These are phyloP conservation scores for Dolichomitus sp. DNA, from an alignment of 2,888 invertebrate species.

Conservation along the genomic window DNA sequence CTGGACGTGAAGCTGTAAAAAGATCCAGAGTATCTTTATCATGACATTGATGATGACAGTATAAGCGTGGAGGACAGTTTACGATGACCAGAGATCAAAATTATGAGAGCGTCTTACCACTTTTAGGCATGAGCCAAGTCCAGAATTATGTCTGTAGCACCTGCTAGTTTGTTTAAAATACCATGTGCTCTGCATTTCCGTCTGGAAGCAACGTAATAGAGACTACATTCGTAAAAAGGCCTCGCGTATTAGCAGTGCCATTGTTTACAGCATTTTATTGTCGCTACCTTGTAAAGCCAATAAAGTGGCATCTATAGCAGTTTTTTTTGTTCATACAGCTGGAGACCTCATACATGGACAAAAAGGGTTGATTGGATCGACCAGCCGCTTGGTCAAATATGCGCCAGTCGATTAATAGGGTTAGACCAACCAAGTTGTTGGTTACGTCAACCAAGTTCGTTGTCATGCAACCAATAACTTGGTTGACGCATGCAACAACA, in stretches of 20 bases:
- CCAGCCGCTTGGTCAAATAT: no score
- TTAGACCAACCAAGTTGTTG: no score
- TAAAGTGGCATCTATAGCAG: neutral
- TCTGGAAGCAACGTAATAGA: constrained; percentile 7
- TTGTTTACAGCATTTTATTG: constrained; percentile 21
- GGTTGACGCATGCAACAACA: no score
- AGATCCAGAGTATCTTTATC: neutral
- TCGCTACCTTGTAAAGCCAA: neutral
- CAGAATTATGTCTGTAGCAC: neutral
- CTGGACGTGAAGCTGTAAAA: neutral
- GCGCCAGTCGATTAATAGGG: no score
- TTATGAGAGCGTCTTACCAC: constrained; percentile 29
- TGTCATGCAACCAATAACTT: no score
- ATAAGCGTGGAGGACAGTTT: neutral
- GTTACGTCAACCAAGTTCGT: no score
- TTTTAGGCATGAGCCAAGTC: neutral
- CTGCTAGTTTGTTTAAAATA: constrained; percentile 16
- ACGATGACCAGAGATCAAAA: constrained; percentile 14
- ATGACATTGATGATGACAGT: neutral
- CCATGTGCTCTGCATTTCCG: neutral
- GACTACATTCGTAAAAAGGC: constrained; percentile 10
- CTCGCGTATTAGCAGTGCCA: neutral
- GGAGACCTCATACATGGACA: no score
- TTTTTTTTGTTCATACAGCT: neutral
- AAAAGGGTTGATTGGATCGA: no score